A percentile compares a stretch with the other conserved stretches of the same genome.
Conservation (phyloP, 2,797 vertebrate species). For the Cottoperca gobio region DNA sequence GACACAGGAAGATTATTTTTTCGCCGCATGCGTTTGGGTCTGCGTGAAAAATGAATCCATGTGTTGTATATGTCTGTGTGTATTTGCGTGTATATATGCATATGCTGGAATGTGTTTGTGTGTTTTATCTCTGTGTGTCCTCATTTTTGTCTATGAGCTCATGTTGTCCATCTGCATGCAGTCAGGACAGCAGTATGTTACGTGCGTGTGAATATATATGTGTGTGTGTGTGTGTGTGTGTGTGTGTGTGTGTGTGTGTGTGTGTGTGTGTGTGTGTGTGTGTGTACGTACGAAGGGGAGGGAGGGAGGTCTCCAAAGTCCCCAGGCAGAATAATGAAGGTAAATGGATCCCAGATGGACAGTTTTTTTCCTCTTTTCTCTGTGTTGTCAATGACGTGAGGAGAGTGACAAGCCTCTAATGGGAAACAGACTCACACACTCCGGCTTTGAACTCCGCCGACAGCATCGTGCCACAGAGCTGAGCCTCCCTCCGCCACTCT, state of each 20-base stretch:
- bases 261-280: slow-evolving; percentile 18
- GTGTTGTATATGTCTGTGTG: neutral
- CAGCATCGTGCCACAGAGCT: slow-evolving; percentile 28
- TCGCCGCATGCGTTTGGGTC: neutral
- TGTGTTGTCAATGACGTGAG: slow-evolving; percentile 87
- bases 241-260: slow-evolving; percentile 33
- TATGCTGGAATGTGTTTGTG: slow-evolving; percentile 49
- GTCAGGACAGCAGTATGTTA: slow-evolving; percentile 71
- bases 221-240: slow-evolving; percentile 24
- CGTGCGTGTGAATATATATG: slow-evolving; percentile 42
- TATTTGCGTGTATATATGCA: slow-evolving; percentile 20
- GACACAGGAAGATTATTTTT: neutral
- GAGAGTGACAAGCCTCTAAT: slow-evolving; percentile 88
- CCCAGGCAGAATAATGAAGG: slow-evolving; percentile 86
- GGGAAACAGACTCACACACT: slow-evolving; percentile 82
- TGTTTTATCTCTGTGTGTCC: slow-evolving; percentile 53
- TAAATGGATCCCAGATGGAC: slow-evolving; percentile 89
- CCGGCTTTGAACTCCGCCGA: slow-evolving; percentile 82
- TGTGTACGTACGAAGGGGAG: slow-evolving; percentile 24
- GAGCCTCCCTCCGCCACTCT: slow-evolving; percentile 51
- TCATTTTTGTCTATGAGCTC: slow-evolving; percentile 70
- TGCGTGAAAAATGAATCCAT: neutral
- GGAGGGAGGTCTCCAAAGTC: slow-evolving; percentile 76
- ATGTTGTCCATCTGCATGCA: slow-evolving; percentile 74
- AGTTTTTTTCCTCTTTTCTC: slow-evolving; percentile 76